Base-by-base conservation (phyloP, 2,888 invertebrate species). In the Apamea crenata region DNA sequence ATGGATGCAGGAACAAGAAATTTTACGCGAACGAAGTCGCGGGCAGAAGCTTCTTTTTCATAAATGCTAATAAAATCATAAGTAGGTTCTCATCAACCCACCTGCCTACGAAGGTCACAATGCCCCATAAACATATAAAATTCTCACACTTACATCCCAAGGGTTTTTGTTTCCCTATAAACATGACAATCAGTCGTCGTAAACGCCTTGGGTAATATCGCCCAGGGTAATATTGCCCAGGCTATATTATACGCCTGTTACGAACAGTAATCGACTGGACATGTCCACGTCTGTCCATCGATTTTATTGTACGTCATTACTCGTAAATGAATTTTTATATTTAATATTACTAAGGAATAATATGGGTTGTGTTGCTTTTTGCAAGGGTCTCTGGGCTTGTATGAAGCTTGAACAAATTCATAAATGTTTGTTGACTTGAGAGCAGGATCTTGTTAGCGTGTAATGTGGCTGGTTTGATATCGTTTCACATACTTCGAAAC, bases 261-360 rank as follows among this genome's bases (percentile, higher is more conserved):
- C 32, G n/a, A 67, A 56, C 70, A 63, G 76, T 76, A 68, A 81
- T 81, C 73, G 77, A 56, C 77, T 65, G 81, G 72, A 47, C 67
- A 74, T 77, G 74, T 69, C 75, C 74, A 76, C 66, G 74, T 84
- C 77, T 67, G 76, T 74, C 77, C 76, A 75, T 74, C 76, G 73
- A 71, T 76, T 76, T 85, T 84, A 85, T 81, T 66, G 71, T 74
- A 44, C 47, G 44, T 85, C 76, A 76, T 87, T 74, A 81, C 67
- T 67, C 32, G 77, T 71, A 78, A 78, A 87, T 87, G 63, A 74
- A 7, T 67, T 65, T 84, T 78, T 78, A 67, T 70, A 59, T 74
- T 83, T 74, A 66, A 76, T 84, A 70, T 47, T 56, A 85, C n/a
- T 74, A 65, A 74, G 16, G 53, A 53, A 63, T 74, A 68, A 16